Percentiles rank a stretch among this genome's conserved stretches.
Evolutionary conservation across 2,888 invertebrate species (phyloP).

Genomic region (Rotaria sp.): DNA sequence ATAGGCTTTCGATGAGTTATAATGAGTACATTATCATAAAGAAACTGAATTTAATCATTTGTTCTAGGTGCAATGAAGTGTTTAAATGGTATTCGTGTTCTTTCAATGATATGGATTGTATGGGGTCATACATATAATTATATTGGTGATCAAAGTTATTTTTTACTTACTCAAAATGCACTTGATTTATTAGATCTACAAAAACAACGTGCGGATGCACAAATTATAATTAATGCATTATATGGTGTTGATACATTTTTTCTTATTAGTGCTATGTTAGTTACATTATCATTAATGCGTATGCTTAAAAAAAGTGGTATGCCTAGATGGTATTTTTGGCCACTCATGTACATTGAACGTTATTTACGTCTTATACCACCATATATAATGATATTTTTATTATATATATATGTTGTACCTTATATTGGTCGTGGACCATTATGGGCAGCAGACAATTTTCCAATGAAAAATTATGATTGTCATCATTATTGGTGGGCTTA

Average conservation of each 20-base stretch:
- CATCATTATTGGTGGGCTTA: constrained; percentile 40
- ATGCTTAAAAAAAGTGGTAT: constrained; percentile 9
- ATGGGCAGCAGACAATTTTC: constrained; percentile 36
- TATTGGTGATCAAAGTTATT: constrained; percentile 33
- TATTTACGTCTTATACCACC: constrained; percentile 39
- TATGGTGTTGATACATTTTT: constrained; percentile 40
- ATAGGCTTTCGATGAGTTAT: no score
- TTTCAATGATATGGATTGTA: constrained; percentile 40
- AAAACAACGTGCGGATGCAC: constrained; percentile 32
- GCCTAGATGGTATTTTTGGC: background rate
- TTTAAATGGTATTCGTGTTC: constrained; percentile 37
- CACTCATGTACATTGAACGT: constrained; percentile 30
- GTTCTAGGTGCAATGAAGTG: constrained; percentile 35
- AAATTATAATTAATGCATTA: constrained; percentile 39
- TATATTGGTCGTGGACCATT: constrained; percentile 36
- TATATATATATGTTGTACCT: constrained; percentile 32
- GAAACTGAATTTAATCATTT: constrained; percentile 2
- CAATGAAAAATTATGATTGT: constrained; percentile 35
- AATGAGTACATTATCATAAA: background rate
- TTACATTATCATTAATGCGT: background rate
- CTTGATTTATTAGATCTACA: background rate
- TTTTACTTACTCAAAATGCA: constrained; percentile 31
- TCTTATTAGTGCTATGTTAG: constrained; percentile 29
- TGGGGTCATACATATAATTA: constrained; percentile 41
- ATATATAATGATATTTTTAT: constrained; percentile 32